Conservation (phyloP, 2,113 vertebrate species). For the Oxygymnocypris stewartii region DNA sequence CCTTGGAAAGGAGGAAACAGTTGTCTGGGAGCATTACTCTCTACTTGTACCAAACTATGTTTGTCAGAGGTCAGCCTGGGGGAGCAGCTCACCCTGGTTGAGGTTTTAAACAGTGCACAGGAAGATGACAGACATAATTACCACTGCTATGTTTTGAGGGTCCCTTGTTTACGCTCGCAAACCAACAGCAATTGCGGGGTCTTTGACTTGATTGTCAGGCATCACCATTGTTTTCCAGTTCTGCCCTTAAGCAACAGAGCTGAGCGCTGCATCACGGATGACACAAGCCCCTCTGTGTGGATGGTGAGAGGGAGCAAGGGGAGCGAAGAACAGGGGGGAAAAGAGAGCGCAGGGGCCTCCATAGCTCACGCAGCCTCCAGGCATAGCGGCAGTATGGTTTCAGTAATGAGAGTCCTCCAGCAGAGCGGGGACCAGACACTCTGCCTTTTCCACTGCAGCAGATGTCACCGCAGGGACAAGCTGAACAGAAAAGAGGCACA, state of each 20-base stretch:
- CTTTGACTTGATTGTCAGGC: conserved; percentile 46
- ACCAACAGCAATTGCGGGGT: conserved; percentile 41
- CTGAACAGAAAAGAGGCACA: conserved; percentile 28
- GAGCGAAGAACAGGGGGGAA: neutral
- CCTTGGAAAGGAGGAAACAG: conserved; percentile 38
- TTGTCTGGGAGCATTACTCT: conserved; percentile 49
- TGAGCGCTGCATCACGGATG: conserved; percentile 49
- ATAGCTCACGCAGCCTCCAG: conserved; percentile 38
- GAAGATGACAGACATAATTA: conserved; percentile 60
- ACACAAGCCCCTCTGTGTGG: conserved; percentile 38
- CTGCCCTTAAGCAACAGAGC: conserved; percentile 42
- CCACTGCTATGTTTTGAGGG: conserved; percentile 37
- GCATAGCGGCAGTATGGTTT: conserved; percentile 45
- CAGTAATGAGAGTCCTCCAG: conserved; percentile 52
- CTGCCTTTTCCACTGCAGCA: conserved; percentile 39
- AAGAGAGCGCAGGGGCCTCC: conserved; percentile 34
- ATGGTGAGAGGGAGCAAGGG: conserved; percentile 30
- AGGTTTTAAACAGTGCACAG: conserved; percentile 51
- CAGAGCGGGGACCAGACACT: conserved; percentile 22
- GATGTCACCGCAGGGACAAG: conserved; percentile 42
- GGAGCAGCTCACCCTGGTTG: conserved; percentile 43
- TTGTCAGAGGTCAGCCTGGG: conserved; percentile 58
- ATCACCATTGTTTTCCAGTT: conserved; percentile 37
- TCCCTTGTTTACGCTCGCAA: conserved; percentile 41
- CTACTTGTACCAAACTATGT: conserved; percentile 38